Percentiles rank a stretch among this genome's conserved stretches.
Conservation (phyloP, 2,797 vertebrate genomes). For the Diceros bicornis region DNA sequence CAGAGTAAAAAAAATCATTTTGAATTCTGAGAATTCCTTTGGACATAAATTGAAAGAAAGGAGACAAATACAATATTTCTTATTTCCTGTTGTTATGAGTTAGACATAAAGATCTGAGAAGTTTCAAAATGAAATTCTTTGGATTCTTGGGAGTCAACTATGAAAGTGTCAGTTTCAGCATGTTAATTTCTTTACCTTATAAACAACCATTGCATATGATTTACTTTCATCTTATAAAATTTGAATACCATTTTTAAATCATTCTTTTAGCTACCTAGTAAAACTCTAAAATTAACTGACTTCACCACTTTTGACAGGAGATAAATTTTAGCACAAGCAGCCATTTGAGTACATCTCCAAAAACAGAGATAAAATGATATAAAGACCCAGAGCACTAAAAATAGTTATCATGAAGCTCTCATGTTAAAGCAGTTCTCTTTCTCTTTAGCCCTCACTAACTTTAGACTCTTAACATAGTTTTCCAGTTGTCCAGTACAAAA, state of each 20-base stretch:
- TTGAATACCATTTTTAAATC: constrained; percentile 12
- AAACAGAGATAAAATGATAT: background rate
- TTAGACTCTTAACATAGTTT: constrained; percentile 38
- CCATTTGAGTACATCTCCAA: constrained; percentile 6
- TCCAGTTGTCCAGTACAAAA: background rate
- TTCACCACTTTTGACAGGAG: background rate
- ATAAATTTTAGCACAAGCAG: background rate
- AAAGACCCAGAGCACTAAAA: background rate
- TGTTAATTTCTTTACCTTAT: constrained; percentile 43
- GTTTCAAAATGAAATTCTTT: constrained; percentile 45
- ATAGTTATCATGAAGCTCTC: background rate
- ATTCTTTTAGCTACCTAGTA: background rate
- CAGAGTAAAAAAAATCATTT: background rate
- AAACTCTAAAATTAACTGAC: constrained; percentile 55
- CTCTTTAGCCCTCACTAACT: background rate
- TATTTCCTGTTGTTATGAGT: background rate
- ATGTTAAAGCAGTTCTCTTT: background rate
- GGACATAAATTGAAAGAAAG: constrained; percentile 27
- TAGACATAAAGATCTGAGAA: background rate
- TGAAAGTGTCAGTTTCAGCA: background rate
- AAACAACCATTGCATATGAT: background rate
- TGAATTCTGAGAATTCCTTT: constrained; percentile 33
- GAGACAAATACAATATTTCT: background rate
- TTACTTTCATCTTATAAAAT: constrained; percentile 28
- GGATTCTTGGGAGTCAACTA: constrained; percentile 28